phyloP scores from a whole-genome alignment of 2,113 vertebrate species.

The Elgaria multicarinata region DNA sequence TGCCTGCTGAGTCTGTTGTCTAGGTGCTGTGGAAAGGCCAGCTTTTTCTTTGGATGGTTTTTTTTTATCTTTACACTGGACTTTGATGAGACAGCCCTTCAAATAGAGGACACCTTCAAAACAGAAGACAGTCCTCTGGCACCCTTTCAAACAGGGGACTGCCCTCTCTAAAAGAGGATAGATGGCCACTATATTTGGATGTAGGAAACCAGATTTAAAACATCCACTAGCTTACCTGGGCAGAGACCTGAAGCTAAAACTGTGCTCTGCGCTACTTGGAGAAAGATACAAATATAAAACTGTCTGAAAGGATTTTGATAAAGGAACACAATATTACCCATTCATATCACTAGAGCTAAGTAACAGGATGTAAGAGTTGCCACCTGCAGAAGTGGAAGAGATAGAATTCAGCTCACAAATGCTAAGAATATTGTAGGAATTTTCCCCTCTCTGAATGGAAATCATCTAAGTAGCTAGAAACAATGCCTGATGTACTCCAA shows the following conservation, averaged over 20 bases:
- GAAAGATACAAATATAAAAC: neutral
- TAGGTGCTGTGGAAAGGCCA: no score
- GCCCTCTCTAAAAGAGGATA: no score
- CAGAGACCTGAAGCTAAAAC: neutral
- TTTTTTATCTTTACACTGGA: no score
- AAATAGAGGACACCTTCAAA: no score
- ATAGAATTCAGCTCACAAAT: neutral
- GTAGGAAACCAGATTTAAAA: neutral
- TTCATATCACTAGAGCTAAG: neutral
- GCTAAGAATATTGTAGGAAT: neutral
- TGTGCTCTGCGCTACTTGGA: neutral
- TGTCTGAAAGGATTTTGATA: neutral
- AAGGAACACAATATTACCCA: neutral
- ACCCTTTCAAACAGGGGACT: no score
- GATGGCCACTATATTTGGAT: neutral
- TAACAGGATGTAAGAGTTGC: neutral
- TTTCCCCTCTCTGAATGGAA: neutral
- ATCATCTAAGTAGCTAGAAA: neutral
- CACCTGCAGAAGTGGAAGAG: neutral
- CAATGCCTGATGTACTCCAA: neutral
- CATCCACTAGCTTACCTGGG: neutral
- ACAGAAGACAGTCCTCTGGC: no score
- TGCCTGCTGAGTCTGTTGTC: no score
- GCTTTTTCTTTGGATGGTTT: no score
- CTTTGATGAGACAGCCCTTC: no score